Percentiles rank a stretch among this genome's conserved stretches.
Evolutionary conservation across 2,113 vertebrate genomes (phyloP).

Genomic region (Aramus guarauna): DNA sequence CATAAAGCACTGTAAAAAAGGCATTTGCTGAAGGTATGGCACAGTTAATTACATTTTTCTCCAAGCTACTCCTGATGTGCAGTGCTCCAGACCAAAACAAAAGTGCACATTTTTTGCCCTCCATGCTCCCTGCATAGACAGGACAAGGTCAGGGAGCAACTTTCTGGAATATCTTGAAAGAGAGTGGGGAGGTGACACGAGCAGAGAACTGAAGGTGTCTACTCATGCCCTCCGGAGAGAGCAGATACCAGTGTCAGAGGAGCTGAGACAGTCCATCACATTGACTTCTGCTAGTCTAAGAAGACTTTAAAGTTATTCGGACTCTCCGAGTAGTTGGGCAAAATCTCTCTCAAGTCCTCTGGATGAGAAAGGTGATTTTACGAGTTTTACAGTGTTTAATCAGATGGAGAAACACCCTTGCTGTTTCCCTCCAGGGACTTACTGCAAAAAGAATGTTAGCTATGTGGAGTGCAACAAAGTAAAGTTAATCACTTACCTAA

Average conservation of each 20-base stretch:
- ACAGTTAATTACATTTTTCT: neutral
- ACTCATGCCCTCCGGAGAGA: neutral
- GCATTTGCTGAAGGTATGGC: neutral
- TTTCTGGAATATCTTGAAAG: neutral
- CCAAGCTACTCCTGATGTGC: neutral
- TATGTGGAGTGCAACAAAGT: neutral
- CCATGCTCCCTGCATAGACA: rapidly evolving
- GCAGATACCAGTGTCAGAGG: neutral
- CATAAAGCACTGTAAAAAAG: neutral
- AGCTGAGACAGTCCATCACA: neutral
- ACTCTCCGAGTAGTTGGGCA: neutral
- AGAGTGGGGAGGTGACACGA: rapidly evolving
- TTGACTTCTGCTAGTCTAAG: neutral
- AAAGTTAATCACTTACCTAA: neutral
- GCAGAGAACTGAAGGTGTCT: neutral
- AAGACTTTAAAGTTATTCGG: neutral
- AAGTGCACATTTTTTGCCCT: neutral
- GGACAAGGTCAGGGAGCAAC: neutral
- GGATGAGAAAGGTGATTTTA: neutral
- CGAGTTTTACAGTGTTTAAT: neutral
- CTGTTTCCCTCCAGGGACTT: neutral
- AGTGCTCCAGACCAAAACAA: neutral
- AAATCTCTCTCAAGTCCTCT: neutral
- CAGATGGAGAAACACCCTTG: neutral
- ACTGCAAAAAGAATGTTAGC: neutral